Evolutionary conservation across 2,113 vertebrate species (phyloP).

Genomic region (Microtus pennsylvanicus): DNA sequence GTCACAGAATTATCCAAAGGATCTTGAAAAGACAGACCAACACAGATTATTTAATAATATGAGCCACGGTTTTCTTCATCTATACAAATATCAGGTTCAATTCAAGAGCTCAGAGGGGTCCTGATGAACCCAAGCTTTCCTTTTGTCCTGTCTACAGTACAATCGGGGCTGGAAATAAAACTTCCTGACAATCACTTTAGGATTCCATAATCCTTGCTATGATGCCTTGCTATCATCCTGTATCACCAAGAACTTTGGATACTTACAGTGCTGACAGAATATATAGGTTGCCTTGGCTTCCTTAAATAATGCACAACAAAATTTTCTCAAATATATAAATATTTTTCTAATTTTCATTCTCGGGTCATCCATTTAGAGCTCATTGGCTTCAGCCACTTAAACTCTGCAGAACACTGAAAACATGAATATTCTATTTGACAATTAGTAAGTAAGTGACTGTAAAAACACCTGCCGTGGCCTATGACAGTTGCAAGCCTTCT

Average conservation of each 20-base stretch:
- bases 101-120: background rate
- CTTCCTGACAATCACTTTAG: background rate
- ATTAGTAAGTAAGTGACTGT: background rate
- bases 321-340: background rate
- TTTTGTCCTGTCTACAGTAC: background rate
- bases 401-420: background rate
- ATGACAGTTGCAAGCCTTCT: background rate
- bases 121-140: background rate
- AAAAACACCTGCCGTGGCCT: background rate
- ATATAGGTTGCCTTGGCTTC: background rate
- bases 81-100: background rate
- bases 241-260: background rate
- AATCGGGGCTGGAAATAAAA: background rate
- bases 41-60: slow-evolving; percentile 1
- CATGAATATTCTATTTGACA: background rate
- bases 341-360: slow-evolving; percentile 17
- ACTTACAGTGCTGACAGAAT: background rate
- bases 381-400: background rate
- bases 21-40: slow-evolving; percentile 86
- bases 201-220: background rate
- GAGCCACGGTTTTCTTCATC: background rate
- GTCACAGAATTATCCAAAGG: slow-evolving; percentile 87
- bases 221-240: background rate
- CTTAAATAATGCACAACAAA: background rate
- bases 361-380: background rate